Percentiles rank a stretch among this genome's conserved stretches.
phyloP scores from a whole-genome alignment of 2,888 invertebrate genomes.

The Pristionchus japonicus region DNA sequence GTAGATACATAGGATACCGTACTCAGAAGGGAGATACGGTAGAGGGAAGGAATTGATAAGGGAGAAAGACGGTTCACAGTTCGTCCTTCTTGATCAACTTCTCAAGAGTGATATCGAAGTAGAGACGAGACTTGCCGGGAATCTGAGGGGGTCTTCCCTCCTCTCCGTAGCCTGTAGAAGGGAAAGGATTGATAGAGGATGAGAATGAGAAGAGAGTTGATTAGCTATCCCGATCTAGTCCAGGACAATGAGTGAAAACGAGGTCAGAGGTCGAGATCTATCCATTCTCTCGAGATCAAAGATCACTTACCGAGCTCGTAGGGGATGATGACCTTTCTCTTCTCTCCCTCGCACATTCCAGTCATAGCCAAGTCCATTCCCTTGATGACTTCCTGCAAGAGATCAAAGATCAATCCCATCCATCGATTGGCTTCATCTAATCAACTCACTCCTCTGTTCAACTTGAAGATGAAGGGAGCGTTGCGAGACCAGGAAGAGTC shows the following conservation, averaged over 20 bases:
- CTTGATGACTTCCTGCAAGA: slow-evolving; percentile 70
- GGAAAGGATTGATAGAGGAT: slow-evolving; percentile 37
- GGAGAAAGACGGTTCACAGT: slow-evolving; percentile 54
- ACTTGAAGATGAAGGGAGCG: slow-evolving; percentile 72
- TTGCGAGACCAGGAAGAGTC: slow-evolving; percentile 72
- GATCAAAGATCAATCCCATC: not conserved
- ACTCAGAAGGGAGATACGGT: slow-evolving; percentile 22
- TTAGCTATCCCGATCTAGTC: not conserved
- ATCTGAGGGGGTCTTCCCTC: slow-evolving; percentile 72
- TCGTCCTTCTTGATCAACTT: slow-evolving; percentile 74
- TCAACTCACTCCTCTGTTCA: slow-evolving; percentile 56
- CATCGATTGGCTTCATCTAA: not conserved
- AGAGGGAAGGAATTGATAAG: not conserved
- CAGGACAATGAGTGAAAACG: not conserved
- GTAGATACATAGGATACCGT: not conserved
- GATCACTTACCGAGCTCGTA: slow-evolving; percentile 58
- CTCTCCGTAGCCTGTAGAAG: slow-evolving; percentile 68
- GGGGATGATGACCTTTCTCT: slow-evolving; percentile 72
- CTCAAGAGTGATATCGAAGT: slow-evolving; percentile 74
- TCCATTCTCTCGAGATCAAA: no score
- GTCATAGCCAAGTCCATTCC: slow-evolving; percentile 74
- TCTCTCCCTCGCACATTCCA: slow-evolving; percentile 74
- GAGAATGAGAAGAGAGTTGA: not conserved
- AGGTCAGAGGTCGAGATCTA: not conserved
- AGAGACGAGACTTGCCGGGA: slow-evolving; percentile 72